Evolutionary conservation across 2,888 invertebrate genomes (phyloP).

Genomic region (Choristoneura rosaceana): DNA sequence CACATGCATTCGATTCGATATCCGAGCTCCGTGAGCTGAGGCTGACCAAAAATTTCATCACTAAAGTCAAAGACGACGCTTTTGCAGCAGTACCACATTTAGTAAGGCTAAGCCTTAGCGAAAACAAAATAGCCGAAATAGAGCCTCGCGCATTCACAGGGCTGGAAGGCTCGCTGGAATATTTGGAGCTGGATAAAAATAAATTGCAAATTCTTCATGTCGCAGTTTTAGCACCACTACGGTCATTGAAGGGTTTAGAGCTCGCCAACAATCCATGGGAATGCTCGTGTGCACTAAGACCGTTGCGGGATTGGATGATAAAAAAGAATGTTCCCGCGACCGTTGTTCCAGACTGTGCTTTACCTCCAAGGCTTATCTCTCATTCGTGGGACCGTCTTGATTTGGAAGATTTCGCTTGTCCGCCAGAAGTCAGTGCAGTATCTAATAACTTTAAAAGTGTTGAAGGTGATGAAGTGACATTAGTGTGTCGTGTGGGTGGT

Average conservation of each 20-base stretch:
- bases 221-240: constrained; percentile 88
- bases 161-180: constrained; percentile 89
- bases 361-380: constrained; percentile 87
- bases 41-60: constrained; percentile 91
- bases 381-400: constrained; percentile 91
- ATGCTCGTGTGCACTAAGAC: constrained; percentile 91
- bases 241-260: constrained; percentile 90
- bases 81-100: constrained; percentile 88
- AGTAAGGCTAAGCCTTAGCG: constrained; percentile 89
- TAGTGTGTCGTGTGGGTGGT: constrained; percentile 89
- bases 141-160: constrained; percentile 90
- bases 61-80: constrained; percentile 88
- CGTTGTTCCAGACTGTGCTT: constrained; percentile 87
- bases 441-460: constrained; percentile 87
- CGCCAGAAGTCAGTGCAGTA: constrained; percentile 88
- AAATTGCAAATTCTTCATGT: constrained; percentile 88
- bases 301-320: constrained; percentile 92
- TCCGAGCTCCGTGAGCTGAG: constrained; percentile 91
- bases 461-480: constrained; percentile 90
- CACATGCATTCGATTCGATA: constrained; percentile 89
- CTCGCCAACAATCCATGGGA: constrained; percentile 93
- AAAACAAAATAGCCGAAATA: constrained; percentile 89
- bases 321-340: constrained; percentile 90
- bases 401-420: constrained; percentile 92
- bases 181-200: constrained; percentile 92